A percentile compares a stretch with the other conserved stretches of the same genome.
Evolutionary conservation across 2,888 invertebrate genomes (phyloP).

Genomic region (Ceratothoa steindachneri): DNA sequence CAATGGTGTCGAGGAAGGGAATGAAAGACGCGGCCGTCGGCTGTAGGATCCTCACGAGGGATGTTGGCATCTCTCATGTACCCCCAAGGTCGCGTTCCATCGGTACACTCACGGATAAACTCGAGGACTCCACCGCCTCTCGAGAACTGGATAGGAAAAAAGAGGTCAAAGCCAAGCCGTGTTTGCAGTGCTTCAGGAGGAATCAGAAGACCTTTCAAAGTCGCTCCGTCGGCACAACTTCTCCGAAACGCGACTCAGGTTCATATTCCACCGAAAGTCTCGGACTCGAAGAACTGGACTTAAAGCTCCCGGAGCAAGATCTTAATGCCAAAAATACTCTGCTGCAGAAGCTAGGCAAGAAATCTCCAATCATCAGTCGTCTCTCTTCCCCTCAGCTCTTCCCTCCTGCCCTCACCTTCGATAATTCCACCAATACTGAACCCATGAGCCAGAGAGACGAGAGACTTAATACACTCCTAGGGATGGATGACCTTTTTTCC

Average conservation of each 20-base stretch:
- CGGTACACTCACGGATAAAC: constrained; percentile 29
- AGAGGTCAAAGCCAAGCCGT: constrained; percentile 20
- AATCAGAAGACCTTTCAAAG: constrained; percentile 21
- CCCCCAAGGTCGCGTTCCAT: constrained; percentile 35
- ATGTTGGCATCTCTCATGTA: constrained; percentile 42
- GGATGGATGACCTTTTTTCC: constrained; percentile 22
- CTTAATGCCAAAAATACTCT: constrained; percentile 28
- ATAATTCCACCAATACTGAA: constrained; percentile 48
- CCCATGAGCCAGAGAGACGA: constrained; percentile 17
- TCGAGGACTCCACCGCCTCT: background rate
- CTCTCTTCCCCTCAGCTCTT: constrained; percentile 38
- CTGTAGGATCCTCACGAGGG: constrained; percentile 42
- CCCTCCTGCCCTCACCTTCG: constrained; percentile 47
- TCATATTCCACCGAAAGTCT: constrained; percentile 26
- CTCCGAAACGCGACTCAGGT: background rate
- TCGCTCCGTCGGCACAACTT: constrained; percentile 22
- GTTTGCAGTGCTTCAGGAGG: constrained; percentile 26
- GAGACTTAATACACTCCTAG: constrained; percentile 16
- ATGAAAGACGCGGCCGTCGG: constrained; percentile 38
- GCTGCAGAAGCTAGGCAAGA: constrained; percentile 32
- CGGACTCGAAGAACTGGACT: constrained; percentile 17
- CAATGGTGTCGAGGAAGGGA: constrained; percentile 8
- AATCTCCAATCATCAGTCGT: constrained; percentile 44
- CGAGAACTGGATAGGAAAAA: background rate
- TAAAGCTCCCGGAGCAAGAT: constrained; percentile 21